Percentiles rank a stretch among this genome's conserved stretches.
These are phyloP conservation scores for Oncorhynchus mykiss DNA, from an alignment of 2,113 vertebrate species.

Conservation along the genomic window DNA sequence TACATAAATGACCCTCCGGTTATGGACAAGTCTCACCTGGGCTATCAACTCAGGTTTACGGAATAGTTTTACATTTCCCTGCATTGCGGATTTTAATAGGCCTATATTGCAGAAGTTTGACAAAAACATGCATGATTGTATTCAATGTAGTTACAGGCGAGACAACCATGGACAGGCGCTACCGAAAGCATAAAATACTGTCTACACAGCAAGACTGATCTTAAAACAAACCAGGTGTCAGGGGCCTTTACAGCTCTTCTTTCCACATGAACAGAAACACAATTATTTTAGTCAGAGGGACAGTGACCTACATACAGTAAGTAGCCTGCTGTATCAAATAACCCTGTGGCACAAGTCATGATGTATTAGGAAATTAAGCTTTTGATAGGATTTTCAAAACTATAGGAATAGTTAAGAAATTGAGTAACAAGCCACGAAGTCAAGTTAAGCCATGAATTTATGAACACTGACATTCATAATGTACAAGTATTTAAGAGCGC, in stretches of 20 bases:
- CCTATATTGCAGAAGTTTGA: neutral
- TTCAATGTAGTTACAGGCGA: neutral
- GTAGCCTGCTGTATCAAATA: too few species aligned
- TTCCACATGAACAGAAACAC: too few species aligned
- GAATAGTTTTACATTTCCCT: neutral
- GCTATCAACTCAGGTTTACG: too few species aligned
- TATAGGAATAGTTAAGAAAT: too few species aligned
- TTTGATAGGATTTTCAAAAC: neutral
- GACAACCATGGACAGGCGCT: neutral
- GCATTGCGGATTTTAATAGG: too few species aligned
- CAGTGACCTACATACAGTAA: too few species aligned
- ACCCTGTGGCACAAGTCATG: too few species aligned
- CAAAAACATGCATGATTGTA: neutral
- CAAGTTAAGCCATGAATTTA: neutral
- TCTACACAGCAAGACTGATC: neutral
- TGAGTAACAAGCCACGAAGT: too few species aligned
- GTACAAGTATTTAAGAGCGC: neutral
- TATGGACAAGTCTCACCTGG: neutral
- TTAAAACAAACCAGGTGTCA: neutral
- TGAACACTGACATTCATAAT: neutral
- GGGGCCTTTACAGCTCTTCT: too few species aligned
- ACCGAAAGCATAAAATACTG: neutral
- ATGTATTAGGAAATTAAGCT: too few species aligned
- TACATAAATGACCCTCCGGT: too few species aligned
- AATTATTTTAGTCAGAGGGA: too few species aligned